These are phyloP conservation scores for Protodeltote pygarga DNA, from an alignment of 2,888 invertebrate genomes.

Conservation along the genomic window DNA sequence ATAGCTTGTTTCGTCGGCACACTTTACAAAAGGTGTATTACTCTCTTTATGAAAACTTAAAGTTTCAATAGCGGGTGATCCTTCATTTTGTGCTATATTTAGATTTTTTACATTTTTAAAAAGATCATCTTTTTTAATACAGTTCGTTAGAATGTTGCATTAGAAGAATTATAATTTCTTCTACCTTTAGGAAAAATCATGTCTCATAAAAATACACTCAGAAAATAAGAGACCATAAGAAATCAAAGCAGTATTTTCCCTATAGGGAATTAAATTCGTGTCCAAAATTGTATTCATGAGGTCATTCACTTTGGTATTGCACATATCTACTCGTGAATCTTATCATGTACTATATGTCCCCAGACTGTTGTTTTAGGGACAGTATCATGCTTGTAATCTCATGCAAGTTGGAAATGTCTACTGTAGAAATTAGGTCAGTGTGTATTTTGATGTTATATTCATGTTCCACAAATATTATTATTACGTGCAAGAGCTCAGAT, in stretches of 20 bases:
- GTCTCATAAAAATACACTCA: too few species aligned
- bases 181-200: too few species aligned
- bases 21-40: slow-evolving; percentile 36
- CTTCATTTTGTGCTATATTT: slow-evolving; percentile 18
- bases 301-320: not conserved
- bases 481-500: too few species aligned
- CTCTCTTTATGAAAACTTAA: slow-evolving; percentile 30
- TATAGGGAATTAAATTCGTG: too few species aligned
- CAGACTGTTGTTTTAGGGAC: not conserved
- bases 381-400: not conserved
- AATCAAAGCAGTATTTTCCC: too few species aligned
- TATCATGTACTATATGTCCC: too few species aligned
- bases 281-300: too few species aligned
- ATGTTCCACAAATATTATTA: not conserved
- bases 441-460: not conserved
- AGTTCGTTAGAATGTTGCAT: too few species aligned
- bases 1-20: slow-evolving; percentile 34
- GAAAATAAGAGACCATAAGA: too few species aligned
- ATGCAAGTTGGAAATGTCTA: not conserved
- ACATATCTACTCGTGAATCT: not conserved
- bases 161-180: too few species aligned
- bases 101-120: slow-evolving; percentile 10
- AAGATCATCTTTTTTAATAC: slow-evolving; percentile 1
- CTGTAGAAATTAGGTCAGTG: not conserved
- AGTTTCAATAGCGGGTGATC: slow-evolving; percentile 13